phyloP scores from a whole-genome alignment of 2,797 vertebrate species.

The Paramormyrops hopkinsi region DNA sequence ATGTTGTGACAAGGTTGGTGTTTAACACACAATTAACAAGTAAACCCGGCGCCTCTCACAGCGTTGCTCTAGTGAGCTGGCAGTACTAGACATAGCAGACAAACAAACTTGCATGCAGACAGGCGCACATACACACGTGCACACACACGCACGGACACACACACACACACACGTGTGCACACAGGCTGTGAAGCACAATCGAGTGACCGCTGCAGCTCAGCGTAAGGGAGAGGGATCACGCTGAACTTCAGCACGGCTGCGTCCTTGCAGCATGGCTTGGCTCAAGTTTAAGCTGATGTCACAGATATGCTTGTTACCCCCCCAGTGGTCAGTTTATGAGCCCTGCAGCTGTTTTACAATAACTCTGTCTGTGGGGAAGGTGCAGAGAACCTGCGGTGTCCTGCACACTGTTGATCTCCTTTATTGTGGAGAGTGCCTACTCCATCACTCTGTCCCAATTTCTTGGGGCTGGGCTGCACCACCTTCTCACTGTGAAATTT shows the following conservation, averaged over 20 bases:
- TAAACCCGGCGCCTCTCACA: not conserved
- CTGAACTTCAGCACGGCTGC: not conserved
- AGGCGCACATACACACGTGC: not conserved
- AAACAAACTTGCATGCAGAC: not conserved
- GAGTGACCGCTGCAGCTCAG: not conserved
- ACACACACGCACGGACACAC: not conserved
- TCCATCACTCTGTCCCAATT: not conserved
- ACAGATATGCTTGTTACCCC: not conserved
- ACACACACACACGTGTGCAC: too few relatives aligned
- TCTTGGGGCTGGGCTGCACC: not conserved
- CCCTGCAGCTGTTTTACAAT: not conserved
- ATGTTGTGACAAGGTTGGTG: not conserved
- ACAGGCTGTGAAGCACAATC: not conserved
- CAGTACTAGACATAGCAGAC: not conserved
- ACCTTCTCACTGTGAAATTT: not conserved
- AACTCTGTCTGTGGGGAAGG: not conserved
- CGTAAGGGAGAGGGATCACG: not conserved
- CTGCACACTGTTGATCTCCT: not conserved
- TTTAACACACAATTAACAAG: not conserved
- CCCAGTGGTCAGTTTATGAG: not conserved
- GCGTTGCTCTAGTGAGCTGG: not conserved
- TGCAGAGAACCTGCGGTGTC: not conserved
- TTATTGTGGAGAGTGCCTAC: not conserved
- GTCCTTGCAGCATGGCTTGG: not conserved
- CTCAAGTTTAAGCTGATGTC: not conserved